Evolutionary conservation across 2,797 vertebrate species (phyloP), one percentile per base, ranked within the genome.

Genomic region (Acrossocheilus wenchowensis): DNA sequence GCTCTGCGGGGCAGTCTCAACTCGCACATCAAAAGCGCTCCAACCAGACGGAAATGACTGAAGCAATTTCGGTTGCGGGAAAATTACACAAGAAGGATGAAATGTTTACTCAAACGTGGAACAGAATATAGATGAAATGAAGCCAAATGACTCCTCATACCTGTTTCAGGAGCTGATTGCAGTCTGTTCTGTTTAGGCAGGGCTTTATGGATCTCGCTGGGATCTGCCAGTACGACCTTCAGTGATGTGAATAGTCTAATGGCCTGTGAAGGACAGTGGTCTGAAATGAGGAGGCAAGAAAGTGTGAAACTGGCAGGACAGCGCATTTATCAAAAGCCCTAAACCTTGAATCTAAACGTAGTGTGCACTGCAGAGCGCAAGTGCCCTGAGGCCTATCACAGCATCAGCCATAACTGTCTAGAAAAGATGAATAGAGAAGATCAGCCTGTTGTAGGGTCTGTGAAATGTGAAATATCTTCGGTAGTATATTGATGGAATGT

Each of bases 181-280:
- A 57, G 80, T 34, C 83, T 52, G 71, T 83, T 73, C 71, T 85
- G 72, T 80, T 60, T 62, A 74, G 80, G 39, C 34, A 26, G 78
- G 68, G 80, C 85, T 87, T 90, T 85, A 81, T 85, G 80, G 73
- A 86, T 89, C 87, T 89, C 85, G 43, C 83, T 78, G 85, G 80
- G 48, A 78, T 88, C 78, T 89, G 87, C 23, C 54, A 81, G 82
- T 26, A 71, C 72, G 87, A 89, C 87, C 90, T 90, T 90, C 87
- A 88, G 72, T 73, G 82, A 84, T 89, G 89, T 79, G 85, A 71
- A 82, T 83, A 87, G 82, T 77, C 84, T 91, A 91, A 91, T 91
- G 87, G 87, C 39, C 89, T 89, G 85, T 91, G 88, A 91, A 91
- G 89, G 90, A 90, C 88, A 85, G 85, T 82, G 23, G 82, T 83